Percentiles rank a stretch among this genome's conserved stretches.
Evolutionary conservation across 2,888 invertebrate species (phyloP).

Genomic region (Sesia bembeciformis): DNA sequence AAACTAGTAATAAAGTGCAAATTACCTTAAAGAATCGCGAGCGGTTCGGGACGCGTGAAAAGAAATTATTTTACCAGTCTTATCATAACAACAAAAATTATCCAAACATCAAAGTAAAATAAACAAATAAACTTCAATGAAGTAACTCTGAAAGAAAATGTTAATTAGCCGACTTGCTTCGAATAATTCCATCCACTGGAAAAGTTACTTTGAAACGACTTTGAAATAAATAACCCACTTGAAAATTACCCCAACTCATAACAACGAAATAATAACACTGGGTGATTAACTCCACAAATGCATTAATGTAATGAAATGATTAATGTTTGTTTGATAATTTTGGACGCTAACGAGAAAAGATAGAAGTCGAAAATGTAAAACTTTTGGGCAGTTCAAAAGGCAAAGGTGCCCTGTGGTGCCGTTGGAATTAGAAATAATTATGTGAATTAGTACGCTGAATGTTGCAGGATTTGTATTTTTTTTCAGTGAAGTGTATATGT

Average conservation of each 20-base stretch:
- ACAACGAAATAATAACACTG: not conserved
- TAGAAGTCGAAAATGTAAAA: too few species aligned
- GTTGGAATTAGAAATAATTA: too few species aligned
- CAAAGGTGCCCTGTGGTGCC: too few species aligned
- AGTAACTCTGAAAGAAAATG: not conserved
- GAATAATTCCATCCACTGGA: not conserved
- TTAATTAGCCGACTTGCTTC: not conserved
- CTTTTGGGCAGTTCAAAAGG: too few species aligned
- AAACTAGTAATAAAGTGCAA: too few species aligned
- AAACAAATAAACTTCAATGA: not conserved
- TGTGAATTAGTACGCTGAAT: too few species aligned
- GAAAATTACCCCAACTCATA: not conserved
- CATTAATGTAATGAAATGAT: not conserved
- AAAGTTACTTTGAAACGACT: not conserved
- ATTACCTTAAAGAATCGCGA: too few species aligned
- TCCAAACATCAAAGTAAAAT: not conserved
- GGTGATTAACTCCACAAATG: not conserved
- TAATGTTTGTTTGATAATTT: not conserved
- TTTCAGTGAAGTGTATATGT: too few species aligned
- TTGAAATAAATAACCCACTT: not conserved
- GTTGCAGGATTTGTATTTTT: too few species aligned
- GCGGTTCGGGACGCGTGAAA: too few species aligned
- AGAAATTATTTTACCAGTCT: too few species aligned
- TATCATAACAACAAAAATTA: not conserved
- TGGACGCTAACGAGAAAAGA: too few species aligned